Conservation (phyloP, 2,113 vertebrate genomes). For the Phalacrocorax aristotelis region DNA sequence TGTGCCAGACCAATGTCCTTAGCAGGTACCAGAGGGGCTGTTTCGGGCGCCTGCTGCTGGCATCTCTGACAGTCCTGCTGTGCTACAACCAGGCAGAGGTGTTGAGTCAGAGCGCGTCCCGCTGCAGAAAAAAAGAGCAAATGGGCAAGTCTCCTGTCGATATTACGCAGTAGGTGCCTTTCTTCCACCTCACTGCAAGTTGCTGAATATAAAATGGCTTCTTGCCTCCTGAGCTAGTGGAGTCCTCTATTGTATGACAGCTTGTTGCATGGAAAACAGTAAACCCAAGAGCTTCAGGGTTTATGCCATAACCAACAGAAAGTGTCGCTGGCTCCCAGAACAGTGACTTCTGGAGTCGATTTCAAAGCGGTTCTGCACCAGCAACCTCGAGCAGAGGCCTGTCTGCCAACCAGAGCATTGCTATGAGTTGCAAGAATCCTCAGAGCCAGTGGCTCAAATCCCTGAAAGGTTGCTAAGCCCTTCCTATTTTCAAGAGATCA, state of each 20-base stretch:
- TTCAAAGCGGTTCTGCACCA: slow-evolving; percentile 11
- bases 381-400: not conserved
- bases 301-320: not conserved
- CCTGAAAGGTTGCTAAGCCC: not conserved
- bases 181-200: not conserved
- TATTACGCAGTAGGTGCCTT: not conserved
- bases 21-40: not conserved
- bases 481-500: not conserved
- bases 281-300: not conserved
- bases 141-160: not conserved
- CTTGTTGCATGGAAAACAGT: not conserved
- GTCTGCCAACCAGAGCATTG: not conserved
- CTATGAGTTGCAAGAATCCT: not conserved
- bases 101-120: not conserved
- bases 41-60: not conserved
- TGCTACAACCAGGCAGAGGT: not conserved
- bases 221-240: not conserved
- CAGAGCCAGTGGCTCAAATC: not conserved
- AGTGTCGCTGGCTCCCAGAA: not conserved
- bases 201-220: not conserved
- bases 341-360: not conserved
- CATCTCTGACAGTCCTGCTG: not conserved
- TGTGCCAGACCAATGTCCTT: not conserved
- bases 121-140: not conserved
- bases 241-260: not conserved